These are phyloP conservation scores for Anthrax anthrax DNA, from an alignment of 2,888 invertebrate genomes.

Conservation along the genomic window DNA sequence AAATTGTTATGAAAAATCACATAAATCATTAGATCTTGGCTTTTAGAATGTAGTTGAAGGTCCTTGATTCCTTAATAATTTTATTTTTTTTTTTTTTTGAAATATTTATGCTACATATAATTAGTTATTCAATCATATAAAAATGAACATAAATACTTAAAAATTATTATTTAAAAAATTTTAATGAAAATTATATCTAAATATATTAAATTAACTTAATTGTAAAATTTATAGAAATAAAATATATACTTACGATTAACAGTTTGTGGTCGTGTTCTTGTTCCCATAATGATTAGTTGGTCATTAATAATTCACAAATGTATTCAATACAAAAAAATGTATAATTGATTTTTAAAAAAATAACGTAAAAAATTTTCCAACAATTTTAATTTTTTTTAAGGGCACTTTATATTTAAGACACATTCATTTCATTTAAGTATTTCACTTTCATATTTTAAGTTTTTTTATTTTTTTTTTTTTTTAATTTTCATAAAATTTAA, in stretches of 20 bases:
- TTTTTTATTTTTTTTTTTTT: too few species aligned
- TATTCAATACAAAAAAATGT: neutral
- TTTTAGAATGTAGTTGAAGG: too few species aligned
- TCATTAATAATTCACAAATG: neutral
- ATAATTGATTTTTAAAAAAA: neutral
- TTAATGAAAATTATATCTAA: neutral
- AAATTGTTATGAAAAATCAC: too few species aligned
- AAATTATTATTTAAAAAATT: neutral
- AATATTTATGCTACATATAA: neutral
- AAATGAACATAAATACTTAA: neutral
- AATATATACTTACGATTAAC: slow-evolving; percentile 9
- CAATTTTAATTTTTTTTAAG: slow-evolving; percentile 7
- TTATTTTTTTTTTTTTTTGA: neutral
- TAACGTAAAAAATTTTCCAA: neutral
- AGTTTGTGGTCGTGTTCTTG: slow-evolving; percentile 11
- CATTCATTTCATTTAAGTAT: slow-evolving; percentile 2
- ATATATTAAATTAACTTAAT: neutral
- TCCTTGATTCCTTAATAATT: too few species aligned
- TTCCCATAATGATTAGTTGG: slow-evolving; percentile 9
- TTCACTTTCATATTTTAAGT: too few species aligned
- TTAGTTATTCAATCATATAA: neutral
- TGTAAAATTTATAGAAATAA: neutral
- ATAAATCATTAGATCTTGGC: too few species aligned
- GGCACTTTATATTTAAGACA: slow-evolving; percentile 13
- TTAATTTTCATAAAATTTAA: too few species aligned